Conservation (phyloP, 2,888 invertebrate species). For the Tuberolachnus salignus region DNA sequence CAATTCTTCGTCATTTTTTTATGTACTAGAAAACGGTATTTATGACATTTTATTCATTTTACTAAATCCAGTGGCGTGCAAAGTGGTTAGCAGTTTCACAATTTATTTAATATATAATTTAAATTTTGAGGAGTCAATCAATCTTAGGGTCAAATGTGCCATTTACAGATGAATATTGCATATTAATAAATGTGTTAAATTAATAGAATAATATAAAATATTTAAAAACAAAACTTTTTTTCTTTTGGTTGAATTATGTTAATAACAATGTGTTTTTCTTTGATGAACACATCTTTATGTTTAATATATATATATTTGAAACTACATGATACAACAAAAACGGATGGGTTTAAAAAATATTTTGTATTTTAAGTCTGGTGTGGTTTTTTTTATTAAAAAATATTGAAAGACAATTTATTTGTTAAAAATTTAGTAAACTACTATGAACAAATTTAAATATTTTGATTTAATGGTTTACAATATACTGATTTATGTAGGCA, state of each 20-base stretch:
- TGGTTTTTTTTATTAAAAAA: neutral
- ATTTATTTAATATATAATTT: constrained; percentile 35
- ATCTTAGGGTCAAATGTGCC: neutral
- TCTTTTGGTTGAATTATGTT: neutral
- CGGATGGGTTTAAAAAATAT: neutral
- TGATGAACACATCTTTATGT: neutral
- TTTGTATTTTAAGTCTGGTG: neutral
- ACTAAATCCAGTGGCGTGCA: constrained; percentile 48
- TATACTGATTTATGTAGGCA: too few species aligned
- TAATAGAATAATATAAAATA: neutral
- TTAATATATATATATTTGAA: neutral
- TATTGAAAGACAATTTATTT: neutral
- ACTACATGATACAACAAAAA: neutral
- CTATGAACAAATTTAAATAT: too few species aligned
- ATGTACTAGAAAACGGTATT: constrained; percentile 44
- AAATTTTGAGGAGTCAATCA: neutral
- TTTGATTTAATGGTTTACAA: too few species aligned
- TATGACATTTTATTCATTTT: constrained; percentile 38
- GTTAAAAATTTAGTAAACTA: too few species aligned
- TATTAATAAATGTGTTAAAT: neutral
- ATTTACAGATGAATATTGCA: neutral
- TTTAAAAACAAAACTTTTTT: neutral
- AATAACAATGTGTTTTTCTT: neutral
- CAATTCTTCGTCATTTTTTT: constrained; percentile 32
- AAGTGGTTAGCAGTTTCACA: constrained; percentile 51